phyloP scores from a whole-genome alignment of 1,140 invertebrate genomes.

The Sarcophaga bullata region DNA sequence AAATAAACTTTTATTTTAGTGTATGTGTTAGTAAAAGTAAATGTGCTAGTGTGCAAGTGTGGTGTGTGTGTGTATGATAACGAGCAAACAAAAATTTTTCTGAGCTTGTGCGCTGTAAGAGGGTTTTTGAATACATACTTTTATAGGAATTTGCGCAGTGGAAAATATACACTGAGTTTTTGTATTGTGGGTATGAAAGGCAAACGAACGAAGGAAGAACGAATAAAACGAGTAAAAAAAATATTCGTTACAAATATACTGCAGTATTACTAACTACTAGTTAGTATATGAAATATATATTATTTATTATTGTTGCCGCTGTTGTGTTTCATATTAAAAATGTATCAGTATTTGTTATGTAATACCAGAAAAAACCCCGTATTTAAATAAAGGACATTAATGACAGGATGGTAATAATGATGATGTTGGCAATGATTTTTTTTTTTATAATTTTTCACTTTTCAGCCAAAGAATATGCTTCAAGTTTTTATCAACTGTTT shows the following conservation, averaged over 20 bases:
- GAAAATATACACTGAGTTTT: constrained; percentile 14
- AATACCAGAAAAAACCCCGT: neutral
- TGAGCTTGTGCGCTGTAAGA: constrained; percentile 38
- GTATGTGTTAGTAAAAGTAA: constrained; percentile 35
- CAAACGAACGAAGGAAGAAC: too few relatives aligned
- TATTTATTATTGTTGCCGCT: neutral
- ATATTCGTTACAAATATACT: neutral
- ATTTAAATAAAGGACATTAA: neutral
- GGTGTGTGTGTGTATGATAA: constrained; percentile 39
- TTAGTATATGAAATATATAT: neutral
- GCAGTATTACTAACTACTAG: neutral
- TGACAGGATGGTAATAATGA: neutral
- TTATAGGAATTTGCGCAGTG: constrained; percentile 41
- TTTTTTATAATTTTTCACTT: neutral
- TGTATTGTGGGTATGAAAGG: too few relatives aligned
- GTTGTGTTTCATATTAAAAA: neutral
- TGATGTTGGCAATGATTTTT: neutral
- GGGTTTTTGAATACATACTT: constrained; percentile 40
- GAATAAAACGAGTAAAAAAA: too few relatives aligned
- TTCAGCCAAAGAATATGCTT: neutral
- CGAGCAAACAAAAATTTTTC: constrained; percentile 11
- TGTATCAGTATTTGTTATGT: constrained; percentile 17
- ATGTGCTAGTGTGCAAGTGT: neutral
- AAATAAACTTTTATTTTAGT: constrained; percentile 11
- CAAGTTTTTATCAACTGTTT: neutral